Percentiles rank a stretch among this genome's conserved stretches.
phyloP scores from a whole-genome alignment of 2,888 invertebrate species.

The Syrista parreyssii region DNA sequence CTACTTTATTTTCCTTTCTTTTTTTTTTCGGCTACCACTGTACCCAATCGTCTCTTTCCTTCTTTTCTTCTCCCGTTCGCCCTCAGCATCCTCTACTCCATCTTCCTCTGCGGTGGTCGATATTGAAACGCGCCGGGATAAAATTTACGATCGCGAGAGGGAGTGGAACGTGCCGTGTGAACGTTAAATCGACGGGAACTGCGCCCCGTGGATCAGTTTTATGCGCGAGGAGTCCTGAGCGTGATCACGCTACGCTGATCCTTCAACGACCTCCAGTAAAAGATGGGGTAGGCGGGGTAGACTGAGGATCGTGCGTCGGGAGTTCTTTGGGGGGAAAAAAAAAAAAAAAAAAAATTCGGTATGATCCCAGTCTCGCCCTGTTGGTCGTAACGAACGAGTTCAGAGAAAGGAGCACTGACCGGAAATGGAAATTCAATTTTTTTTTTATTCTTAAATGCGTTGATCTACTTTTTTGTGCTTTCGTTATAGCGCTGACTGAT shows the following conservation, averaged over 20 bases:
- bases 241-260: constrained; percentile 5
- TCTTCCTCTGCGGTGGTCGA: constrained; percentile 34
- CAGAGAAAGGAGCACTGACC: neutral
- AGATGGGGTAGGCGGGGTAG: neutral
- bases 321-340: neutral
- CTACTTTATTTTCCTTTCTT: neutral
- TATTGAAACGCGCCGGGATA: constrained; percentile 38
- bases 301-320: neutral
- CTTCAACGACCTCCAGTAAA: neutral
- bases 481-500: neutral
- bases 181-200: constrained; percentile 1
- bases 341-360: neutral
- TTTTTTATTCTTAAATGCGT: neutral
- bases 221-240: neutral
- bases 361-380: neutral
- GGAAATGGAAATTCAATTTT: neutral
- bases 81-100: neutral
- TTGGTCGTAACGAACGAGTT: no score
- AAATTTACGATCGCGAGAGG: constrained; percentile 36
- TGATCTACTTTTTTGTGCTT: neutral
- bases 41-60: neutral
- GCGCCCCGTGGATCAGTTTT: constrained; percentile 1
- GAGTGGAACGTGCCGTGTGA: neutral
- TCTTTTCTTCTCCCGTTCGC: neutral
- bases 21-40: neutral